These are phyloP conservation scores for Rhagonycha fulva DNA, from an alignment of 2,888 invertebrate species.

Conservation along the genomic window DNA sequence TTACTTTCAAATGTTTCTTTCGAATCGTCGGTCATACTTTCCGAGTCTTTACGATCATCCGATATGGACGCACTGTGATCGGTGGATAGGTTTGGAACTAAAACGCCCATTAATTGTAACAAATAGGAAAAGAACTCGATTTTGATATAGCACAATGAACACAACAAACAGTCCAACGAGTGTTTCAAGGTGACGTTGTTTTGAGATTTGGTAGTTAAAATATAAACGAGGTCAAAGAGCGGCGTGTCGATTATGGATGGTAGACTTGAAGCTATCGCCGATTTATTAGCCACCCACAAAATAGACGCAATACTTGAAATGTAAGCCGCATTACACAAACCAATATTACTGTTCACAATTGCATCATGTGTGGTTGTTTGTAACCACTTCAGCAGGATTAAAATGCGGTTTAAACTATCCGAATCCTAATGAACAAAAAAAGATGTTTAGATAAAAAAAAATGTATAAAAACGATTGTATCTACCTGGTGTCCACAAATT, in stretches of 20 bases:
- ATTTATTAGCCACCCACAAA: constrained; percentile 73
- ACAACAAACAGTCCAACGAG: constrained; percentile 83
- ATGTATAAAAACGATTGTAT: constrained; percentile 34
- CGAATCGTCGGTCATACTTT: constrained; percentile 72
- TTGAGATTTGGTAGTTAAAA: constrained; percentile 75
- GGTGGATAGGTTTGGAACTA: constrained; percentile 58
- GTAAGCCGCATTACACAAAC: constrained; percentile 59
- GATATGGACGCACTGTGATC: constrained; percentile 61
- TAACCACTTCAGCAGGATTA: constrained; percentile 76
- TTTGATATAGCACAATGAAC: constrained; percentile 83
- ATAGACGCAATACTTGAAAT: constrained; percentile 83
- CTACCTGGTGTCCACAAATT: constrained; percentile 66
- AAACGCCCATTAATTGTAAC: constrained; percentile 72
- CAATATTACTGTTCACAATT: constrained; percentile 48
- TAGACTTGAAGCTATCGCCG: constrained; percentile 66
- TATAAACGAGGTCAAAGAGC: constrained; percentile 76
- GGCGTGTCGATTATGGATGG: constrained; percentile 72
- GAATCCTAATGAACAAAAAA: constrained; percentile 53
- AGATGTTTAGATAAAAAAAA: background rate
- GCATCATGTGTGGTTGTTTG: constrained; percentile 61
- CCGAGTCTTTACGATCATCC: constrained; percentile 61
- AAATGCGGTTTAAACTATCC: constrained; percentile 64
- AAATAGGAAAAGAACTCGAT: constrained; percentile 77
- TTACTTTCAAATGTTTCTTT: constrained; percentile 59
- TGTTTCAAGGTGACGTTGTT: constrained; percentile 77